Percentiles rank a stretch among this genome's conserved stretches.
phyloP scores from a whole-genome alignment of 2,113 vertebrate species.

The Eudyptes chrysolophus region DNA sequence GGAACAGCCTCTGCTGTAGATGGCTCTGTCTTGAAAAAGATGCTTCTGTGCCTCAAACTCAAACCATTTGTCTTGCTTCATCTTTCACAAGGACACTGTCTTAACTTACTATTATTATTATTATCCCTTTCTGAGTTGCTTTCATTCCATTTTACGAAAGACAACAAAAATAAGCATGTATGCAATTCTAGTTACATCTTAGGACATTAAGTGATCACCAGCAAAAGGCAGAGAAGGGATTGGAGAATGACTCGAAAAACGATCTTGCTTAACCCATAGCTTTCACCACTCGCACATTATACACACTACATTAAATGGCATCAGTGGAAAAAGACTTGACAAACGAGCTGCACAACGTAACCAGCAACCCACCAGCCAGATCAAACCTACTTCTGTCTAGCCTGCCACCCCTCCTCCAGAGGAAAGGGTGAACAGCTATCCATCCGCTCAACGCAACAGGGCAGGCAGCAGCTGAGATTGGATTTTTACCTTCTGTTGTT shows the following conservation, averaged over 20 bases:
- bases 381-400: not conserved
- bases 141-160: not conserved
- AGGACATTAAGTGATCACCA: not conserved
- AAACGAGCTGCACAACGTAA: not conserved
- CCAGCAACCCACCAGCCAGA: not conserved
- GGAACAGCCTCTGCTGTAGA: not conserved
- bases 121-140: not conserved
- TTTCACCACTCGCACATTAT: not conserved
- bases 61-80: not conserved
- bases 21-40: not conserved
- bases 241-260: not conserved
- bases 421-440: not conserved
- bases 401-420: not conserved
- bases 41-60: not conserved
- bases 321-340: not conserved
- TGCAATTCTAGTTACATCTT: not conserved
- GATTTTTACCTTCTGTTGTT: not conserved
- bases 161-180: not conserved
- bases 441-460: accelerated
- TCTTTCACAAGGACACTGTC: not conserved
- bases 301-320: not conserved
- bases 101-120: not conserved
- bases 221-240: not conserved
- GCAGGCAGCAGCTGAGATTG: not conserved
- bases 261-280: not conserved